Evolutionary conservation across 2,888 invertebrate genomes (phyloP).

Genomic region (Bhutanitis thaidina): DNA sequence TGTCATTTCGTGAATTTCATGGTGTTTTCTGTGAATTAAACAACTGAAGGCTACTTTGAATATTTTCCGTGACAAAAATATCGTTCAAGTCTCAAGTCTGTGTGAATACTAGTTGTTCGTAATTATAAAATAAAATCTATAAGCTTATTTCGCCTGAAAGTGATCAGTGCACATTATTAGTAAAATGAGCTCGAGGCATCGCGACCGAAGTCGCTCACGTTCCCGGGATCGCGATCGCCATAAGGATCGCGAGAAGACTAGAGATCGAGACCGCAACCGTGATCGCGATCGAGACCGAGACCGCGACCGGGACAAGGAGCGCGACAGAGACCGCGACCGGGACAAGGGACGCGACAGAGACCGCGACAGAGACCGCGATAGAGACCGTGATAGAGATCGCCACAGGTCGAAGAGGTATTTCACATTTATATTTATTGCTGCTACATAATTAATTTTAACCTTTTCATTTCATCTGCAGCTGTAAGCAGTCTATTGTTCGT

Average conservation of each 20-base stretch:
- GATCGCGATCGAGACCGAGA: constrained; percentile 54
- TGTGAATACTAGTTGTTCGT: background rate
- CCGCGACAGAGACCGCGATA: constrained; percentile 53
- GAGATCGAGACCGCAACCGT: constrained; percentile 41
- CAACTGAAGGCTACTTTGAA: background rate
- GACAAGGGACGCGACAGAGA: constrained; percentile 52
- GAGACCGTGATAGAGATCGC: constrained; percentile 62
- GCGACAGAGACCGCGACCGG: constrained; percentile 63
- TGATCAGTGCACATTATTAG: background rate
- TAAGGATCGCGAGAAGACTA: constrained; percentile 54
- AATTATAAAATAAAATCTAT: background rate
- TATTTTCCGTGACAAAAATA: background rate
- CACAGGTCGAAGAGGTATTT: constrained; percentile 72
- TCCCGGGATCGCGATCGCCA: constrained; percentile 58
- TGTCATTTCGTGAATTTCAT: constrained; percentile 2
- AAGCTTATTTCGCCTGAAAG: background rate
- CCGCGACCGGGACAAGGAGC: constrained; percentile 47
- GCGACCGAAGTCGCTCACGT: constrained; percentile 72
- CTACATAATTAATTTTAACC: no score
- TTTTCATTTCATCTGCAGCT: no score
- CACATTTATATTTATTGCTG: background rate
- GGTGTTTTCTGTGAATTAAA: background rate
- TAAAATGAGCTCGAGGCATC: constrained; percentile 77
- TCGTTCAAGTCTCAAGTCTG: background rate
- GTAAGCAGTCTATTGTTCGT: no score